Evolutionary conservation across 2,113 vertebrate species (phyloP).

Genomic region (Myrmecobius fasciatus): DNA sequence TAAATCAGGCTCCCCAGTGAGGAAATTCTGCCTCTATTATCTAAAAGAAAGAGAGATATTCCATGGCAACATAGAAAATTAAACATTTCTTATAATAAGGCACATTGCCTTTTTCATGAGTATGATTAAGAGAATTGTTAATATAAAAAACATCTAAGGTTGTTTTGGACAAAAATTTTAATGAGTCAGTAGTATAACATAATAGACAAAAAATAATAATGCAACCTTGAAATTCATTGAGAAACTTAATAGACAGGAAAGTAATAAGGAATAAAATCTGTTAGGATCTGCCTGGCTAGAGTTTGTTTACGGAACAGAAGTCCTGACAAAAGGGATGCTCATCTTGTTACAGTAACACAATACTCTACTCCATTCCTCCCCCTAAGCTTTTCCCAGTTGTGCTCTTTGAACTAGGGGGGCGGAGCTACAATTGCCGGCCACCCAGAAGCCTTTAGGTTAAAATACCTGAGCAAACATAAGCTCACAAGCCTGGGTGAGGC

Average conservation of each 20-base stretch:
- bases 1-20: not conserved
- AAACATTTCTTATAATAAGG: not conserved
- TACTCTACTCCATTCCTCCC: not conserved
- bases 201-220: not conserved
- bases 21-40: not conserved
- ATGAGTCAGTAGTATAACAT: not conserved
- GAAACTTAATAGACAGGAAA: not conserved
- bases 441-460: not conserved
- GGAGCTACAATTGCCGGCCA: constrained; percentile 10
- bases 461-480: constrained; percentile 23
- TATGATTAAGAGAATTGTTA: not conserved
- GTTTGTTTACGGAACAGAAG: not conserved
- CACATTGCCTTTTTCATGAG: not conserved
- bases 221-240: not conserved
- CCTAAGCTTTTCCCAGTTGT: not conserved
- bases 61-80: not conserved
- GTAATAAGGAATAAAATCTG: no score
- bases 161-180: not conserved
- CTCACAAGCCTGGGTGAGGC: not conserved
- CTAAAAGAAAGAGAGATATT: not conserved
- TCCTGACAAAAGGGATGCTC: constrained; percentile 3
- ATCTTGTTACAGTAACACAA: constrained; percentile 68
- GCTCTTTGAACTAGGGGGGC: not conserved
- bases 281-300: not conserved
- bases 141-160: no score